These are phyloP conservation scores for Heliconius hewitsoni DNA, from an alignment of 1,140 invertebrate genomes.

Conservation along the genomic window DNA sequence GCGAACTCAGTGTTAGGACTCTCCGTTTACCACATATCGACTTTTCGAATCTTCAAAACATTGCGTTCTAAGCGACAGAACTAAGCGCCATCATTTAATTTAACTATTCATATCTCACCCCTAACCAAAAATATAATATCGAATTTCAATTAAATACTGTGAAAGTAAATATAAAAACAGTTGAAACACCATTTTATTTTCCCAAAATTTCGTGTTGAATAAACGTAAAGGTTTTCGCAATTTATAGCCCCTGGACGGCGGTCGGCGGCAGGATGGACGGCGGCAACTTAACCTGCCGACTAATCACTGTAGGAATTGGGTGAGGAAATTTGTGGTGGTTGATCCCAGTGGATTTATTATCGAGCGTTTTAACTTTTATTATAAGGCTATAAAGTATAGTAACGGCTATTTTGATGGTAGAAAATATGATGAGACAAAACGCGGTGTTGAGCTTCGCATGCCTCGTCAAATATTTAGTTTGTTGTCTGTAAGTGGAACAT, in stretches of 20 bases:
- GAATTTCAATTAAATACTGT: not conserved
- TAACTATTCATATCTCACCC: not conserved
- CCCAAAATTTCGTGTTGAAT: slow-evolving; percentile 15
- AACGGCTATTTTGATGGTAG: no score
- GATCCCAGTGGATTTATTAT: slow-evolving; percentile 10
- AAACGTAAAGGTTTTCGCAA: slow-evolving; percentile 4
- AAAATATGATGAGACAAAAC: no score
- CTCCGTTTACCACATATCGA: no score
- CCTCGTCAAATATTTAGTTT: no score
- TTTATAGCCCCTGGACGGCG: slow-evolving; percentile 22
- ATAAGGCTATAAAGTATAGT: no score
- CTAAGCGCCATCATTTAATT: no score
- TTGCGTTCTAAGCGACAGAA: no score
- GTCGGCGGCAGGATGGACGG: slow-evolving; percentile 22
- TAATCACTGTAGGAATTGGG: slow-evolving; percentile 28
- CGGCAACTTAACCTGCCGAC: slow-evolving; percentile 36
- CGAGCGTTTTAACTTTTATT: not conserved
- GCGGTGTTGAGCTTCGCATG: no score
- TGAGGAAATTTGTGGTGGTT: slow-evolving; percentile 11
- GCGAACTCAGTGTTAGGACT: no score
- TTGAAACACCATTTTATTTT: slow-evolving; percentile 15
- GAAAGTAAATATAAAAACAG: not conserved
- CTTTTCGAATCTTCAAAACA: no score
- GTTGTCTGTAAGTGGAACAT: no score
- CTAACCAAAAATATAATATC: not conserved